phyloP scores from a whole-genome alignment of 2,113 vertebrate species.

The Xenopus tropicalis region DNA sequence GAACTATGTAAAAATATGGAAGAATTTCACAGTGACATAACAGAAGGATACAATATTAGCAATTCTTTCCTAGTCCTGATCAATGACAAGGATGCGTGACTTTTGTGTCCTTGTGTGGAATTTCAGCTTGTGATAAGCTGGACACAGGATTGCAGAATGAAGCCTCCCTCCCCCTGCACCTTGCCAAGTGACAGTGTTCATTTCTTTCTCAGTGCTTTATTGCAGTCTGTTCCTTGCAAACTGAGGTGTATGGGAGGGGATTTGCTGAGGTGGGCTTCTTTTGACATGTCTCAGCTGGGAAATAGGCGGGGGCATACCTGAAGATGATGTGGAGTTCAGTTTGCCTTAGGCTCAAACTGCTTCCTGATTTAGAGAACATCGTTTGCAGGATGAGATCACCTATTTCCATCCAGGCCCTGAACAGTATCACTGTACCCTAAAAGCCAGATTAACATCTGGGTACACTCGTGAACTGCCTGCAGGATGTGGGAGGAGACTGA shows the following conservation, averaged over 20 bases:
- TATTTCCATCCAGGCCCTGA: constrained; percentile 2
- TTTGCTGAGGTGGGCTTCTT: constrained; percentile 18
- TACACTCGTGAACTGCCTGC: neutral
- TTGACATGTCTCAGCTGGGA: constrained; percentile 8
- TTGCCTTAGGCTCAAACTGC: constrained; percentile 42
- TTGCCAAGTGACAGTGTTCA: constrained; percentile 5
- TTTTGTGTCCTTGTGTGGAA: constrained; percentile 30
- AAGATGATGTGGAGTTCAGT: constrained; percentile 43
- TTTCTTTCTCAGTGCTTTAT: neutral
- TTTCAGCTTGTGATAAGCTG: constrained; percentile 41
- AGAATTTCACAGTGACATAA: no score
- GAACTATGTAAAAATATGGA: no score
- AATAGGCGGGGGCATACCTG: constrained; percentile 13
- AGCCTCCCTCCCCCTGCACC: constrained; percentile 6
- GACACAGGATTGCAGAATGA: constrained; percentile 13
- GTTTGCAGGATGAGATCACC: constrained; percentile 17
- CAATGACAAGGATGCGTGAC: constrained; percentile 23
- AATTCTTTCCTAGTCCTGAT: neutral
- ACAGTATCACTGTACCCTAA: constrained; percentile 18
- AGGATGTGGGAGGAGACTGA: constrained; percentile 38
- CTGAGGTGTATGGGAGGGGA: constrained; percentile 1
- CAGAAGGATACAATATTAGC: neutral
- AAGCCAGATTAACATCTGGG: constrained; percentile 10
- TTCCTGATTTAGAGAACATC: constrained; percentile 25
- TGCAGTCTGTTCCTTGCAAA: neutral